phyloP scores from a whole-genome alignment of 1,140 invertebrate species.

The Achroia grisella region DNA sequence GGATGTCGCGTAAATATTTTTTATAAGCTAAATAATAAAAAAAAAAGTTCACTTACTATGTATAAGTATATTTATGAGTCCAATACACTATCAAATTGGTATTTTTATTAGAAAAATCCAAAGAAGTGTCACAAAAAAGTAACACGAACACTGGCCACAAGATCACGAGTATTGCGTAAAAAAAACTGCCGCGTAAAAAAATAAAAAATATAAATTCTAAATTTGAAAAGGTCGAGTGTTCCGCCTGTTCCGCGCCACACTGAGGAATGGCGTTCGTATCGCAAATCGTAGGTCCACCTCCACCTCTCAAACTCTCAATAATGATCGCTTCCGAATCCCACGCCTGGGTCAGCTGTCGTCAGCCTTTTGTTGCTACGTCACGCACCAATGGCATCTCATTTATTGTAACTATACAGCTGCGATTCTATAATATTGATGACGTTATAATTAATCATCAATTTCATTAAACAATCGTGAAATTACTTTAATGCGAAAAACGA shows the following conservation, averaged over 20 bases:
- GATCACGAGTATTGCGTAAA: conserved; percentile 1
- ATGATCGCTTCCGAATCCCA: conserved; percentile 30
- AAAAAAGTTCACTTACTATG: conserved; percentile 1
- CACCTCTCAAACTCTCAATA: conserved; percentile 12
- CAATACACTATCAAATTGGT: conserved; percentile 14
- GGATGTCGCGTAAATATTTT: neutral
- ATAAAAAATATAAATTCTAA: neutral
- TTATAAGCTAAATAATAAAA: neutral
- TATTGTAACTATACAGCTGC: neutral
- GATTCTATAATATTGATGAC: conserved; percentile 4
- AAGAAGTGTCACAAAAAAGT: conserved; percentile 15
- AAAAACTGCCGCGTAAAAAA: too few species aligned
- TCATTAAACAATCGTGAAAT: neutral
- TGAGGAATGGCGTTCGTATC: conserved; percentile 28
- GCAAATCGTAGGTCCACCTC: conserved; percentile 24
- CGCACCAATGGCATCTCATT: conserved; percentile 16
- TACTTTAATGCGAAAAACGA: too few species aligned
- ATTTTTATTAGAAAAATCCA: conserved; percentile 20
- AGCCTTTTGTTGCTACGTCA: conserved; percentile 20
- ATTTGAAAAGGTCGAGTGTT: conserved; percentile 1
- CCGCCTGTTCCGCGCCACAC: conserved; percentile 27
- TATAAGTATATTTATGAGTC: neutral
- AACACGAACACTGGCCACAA: conserved; percentile 6
- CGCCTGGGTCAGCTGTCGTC: conserved; percentile 14
- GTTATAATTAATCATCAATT: conserved; percentile 13